Evolutionary conservation across 1,140 invertebrate genomes (phyloP).

Genomic region (Drosophila sechellia): DNA sequence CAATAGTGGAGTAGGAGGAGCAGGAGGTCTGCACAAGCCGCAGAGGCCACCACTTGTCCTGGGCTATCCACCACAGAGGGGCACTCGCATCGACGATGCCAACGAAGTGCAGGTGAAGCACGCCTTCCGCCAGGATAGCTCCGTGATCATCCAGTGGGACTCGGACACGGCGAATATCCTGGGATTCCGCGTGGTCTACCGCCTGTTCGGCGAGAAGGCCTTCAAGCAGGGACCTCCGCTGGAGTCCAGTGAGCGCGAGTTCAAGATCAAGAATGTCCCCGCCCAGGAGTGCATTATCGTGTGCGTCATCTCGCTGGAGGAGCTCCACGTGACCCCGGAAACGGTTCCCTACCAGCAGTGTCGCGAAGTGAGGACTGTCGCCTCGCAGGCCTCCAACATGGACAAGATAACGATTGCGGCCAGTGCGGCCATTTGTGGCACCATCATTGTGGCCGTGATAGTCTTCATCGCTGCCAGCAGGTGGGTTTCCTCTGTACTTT

Average conservation of each 20-base stretch:
- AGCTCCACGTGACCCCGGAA: conserved; percentile 92
- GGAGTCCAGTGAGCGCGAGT: conserved; percentile 94
- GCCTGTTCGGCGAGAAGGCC: conserved; percentile 94
- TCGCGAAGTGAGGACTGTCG: conserved; percentile 93
- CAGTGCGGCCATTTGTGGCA: conserved; percentile 96
- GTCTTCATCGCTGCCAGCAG: conserved; percentile 94
- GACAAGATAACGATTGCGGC: conserved; percentile 97
- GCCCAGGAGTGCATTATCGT: conserved; percentile 96
- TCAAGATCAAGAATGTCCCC: conserved; percentile 96
- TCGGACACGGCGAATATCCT: conserved; percentile 93
- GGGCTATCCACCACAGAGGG: conserved; percentile 88
- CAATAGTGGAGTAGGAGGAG: conserved; percentile 51
- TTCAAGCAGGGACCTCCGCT: conserved; percentile 95
- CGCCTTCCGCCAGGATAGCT: conserved; percentile 93
- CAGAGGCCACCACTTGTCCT: conserved; percentile 90
- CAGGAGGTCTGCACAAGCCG: conserved; percentile 85
- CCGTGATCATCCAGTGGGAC: conserved; percentile 96
- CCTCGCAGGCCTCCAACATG: conserved; percentile 93
- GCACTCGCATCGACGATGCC: conserved; percentile 86
- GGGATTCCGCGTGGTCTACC: conserved; percentile 94
- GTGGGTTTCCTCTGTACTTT: conserved; percentile 41
- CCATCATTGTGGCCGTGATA: conserved; percentile 94
- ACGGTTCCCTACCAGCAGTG: conserved; percentile 94
- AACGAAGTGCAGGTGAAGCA: conserved; percentile 94
- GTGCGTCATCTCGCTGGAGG: conserved; percentile 95